A percentile compares a stretch with the other conserved stretches of the same genome.
phyloP scores from a whole-genome alignment of 1,140 invertebrate species.

The Drosophila persimilis region DNA sequence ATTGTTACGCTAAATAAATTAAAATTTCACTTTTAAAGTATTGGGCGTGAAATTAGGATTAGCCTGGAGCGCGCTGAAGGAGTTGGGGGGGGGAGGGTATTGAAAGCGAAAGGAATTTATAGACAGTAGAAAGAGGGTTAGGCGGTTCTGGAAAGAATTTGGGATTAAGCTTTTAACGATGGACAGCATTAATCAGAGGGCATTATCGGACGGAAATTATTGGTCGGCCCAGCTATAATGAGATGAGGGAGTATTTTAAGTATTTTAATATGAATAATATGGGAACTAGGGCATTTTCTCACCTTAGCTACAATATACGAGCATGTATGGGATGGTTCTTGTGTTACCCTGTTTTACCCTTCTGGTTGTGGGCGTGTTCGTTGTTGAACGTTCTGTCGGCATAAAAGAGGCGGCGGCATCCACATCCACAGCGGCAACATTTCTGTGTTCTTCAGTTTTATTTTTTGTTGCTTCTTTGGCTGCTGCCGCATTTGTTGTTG shows the following conservation, averaged over 20 bases:
- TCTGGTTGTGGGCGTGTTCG: slow-evolving; percentile 66
- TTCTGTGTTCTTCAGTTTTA: slow-evolving; percentile 68
- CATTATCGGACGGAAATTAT: too few relatives aligned
- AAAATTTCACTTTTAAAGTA: slow-evolving; percentile 81
- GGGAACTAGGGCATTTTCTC: slow-evolving; percentile 60
- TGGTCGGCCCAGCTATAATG: too few relatives aligned
- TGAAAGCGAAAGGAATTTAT: not conserved
- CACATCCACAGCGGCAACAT: slow-evolving; percentile 53
- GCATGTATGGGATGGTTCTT: not conserved
- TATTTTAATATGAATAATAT: too few relatives aligned
- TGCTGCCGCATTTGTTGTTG: slow-evolving; percentile 63
- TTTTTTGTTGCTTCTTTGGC: slow-evolving; percentile 26
- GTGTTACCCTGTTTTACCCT: slow-evolving; percentile 46
- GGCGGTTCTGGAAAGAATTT: too few relatives aligned
- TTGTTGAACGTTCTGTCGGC: slow-evolving; percentile 80
- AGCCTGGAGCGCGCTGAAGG: slow-evolving; percentile 8
- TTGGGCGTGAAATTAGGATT: slow-evolving; percentile 82
- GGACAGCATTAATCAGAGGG: too few relatives aligned
- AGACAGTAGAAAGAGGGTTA: slow-evolving; percentile 7
- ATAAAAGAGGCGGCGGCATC: slow-evolving; percentile 40
- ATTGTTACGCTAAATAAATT: slow-evolving; percentile 83
- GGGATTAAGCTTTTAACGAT: too few relatives aligned
- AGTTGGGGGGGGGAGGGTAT: not conserved
- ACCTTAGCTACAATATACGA: slow-evolving; percentile 37
- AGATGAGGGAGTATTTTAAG: too few relatives aligned